Percentiles rank a stretch among this genome's conserved stretches.
Evolutionary conservation across 1,140 invertebrate genomes (phyloP).

Genomic region (Aphaenogaster rudis): DNA sequence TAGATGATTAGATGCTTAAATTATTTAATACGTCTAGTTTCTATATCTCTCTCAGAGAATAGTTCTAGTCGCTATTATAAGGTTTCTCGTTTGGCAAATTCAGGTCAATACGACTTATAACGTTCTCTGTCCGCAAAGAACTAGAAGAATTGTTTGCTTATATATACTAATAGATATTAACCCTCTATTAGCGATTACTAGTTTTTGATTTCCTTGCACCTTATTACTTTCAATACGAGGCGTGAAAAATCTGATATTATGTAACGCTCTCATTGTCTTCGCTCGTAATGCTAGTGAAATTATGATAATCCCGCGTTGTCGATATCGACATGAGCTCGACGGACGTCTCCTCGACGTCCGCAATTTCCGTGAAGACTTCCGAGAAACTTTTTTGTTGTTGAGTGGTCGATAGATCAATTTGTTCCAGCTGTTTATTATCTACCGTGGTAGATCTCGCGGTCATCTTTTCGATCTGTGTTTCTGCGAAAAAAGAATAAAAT

Average conservation of each 20-base stretch:
- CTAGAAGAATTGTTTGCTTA: not conserved
- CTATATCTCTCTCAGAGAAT: not conserved
- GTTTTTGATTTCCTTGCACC: not conserved
- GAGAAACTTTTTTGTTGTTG: conserved; percentile 37
- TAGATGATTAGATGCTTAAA: conserved; percentile 6
- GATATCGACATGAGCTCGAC: conserved; percentile 25
- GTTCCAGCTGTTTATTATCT: not conserved
- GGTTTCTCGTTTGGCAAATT: conserved; percentile 40
- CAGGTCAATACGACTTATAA: not conserved
- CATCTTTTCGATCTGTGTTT: conserved; percentile 62
- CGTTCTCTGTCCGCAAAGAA: not conserved
- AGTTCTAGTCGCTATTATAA: conserved; percentile 15
- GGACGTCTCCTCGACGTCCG: conserved; percentile 2
- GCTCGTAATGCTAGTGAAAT: conserved; percentile 31
- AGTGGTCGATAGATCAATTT: conserved; percentile 6
- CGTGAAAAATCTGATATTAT: not conserved
- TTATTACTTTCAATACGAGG: not conserved
- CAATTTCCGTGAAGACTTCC: conserved; percentile 45
- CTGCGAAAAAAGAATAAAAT: conserved; percentile 64
- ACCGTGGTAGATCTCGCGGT: conserved; percentile 14
- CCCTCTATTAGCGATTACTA: conserved; percentile 43
- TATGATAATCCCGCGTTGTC: conserved; percentile 23
- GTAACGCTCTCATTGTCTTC: conserved; percentile 19
- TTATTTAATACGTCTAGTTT: conserved; percentile 20
- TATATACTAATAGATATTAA: conserved; percentile 29